phyloP scores from a whole-genome alignment of 2,888 invertebrate species.

The Ariolimax columbianus region DNA sequence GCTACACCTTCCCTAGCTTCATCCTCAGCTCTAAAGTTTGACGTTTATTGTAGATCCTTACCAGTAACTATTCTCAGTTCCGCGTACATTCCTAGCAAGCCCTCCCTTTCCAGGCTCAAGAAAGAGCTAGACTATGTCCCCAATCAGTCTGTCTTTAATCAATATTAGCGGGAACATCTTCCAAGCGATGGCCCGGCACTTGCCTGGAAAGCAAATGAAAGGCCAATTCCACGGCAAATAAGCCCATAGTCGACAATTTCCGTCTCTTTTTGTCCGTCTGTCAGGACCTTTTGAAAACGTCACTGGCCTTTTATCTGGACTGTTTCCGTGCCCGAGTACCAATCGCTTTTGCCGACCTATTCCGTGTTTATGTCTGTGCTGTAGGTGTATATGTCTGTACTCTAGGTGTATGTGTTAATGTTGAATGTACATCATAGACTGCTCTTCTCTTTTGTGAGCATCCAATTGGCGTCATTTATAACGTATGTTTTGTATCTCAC shows the following conservation, averaged over 20 bases:
- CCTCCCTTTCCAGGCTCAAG: background rate
- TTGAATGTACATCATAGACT: too few species aligned
- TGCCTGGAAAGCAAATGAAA: constrained; percentile 47
- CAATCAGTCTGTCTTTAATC: constrained; percentile 39
- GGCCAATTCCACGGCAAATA: constrained; percentile 41
- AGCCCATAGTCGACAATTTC: constrained; percentile 39
- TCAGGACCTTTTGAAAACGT: constrained; percentile 24
- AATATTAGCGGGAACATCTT: constrained; percentile 35
- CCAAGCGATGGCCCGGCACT: background rate
- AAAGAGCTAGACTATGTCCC: background rate
- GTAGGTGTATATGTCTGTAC: too few species aligned
- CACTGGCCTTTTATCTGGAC: background rate
- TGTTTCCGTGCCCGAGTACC: background rate
- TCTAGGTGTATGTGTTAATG: too few species aligned
- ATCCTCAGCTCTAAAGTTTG: background rate
- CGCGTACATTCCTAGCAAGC: background rate
- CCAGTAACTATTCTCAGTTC: background rate
- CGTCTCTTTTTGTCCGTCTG: constrained; percentile 20
- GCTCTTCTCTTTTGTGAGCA: too few species aligned
- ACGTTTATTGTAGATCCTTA: background rate
- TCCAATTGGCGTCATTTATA: too few species aligned
- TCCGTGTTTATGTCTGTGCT: too few species aligned
- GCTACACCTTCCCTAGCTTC: background rate
- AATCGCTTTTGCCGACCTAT: too few species aligned
- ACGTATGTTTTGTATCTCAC: too few species aligned